These are phyloP conservation scores for Scomberomorus guttatus DNA, from an alignment of 2,797 vertebrate genomes.

Conservation along the genomic window DNA sequence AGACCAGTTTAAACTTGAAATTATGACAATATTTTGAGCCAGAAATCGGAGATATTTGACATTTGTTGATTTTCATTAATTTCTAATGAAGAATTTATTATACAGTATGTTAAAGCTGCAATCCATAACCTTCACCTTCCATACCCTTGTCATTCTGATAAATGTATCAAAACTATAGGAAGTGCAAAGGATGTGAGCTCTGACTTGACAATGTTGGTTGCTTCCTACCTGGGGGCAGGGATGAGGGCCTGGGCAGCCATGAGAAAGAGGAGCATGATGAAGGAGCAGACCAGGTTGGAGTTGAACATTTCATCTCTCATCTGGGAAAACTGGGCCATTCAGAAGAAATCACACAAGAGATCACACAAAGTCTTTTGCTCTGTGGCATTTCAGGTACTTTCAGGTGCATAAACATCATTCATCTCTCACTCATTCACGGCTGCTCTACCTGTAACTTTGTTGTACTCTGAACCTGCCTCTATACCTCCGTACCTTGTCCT, in stretches of 20 bases:
- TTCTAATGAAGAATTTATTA: not conserved
- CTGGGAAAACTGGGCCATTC: conserved; percentile 82
- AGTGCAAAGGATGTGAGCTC: not conserved
- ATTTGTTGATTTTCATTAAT: not conserved
- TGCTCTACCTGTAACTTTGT: not conserved
- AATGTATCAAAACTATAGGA: not conserved
- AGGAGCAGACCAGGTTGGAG: conserved; percentile 87
- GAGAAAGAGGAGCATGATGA: conserved; percentile 86
- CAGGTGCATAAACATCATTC: not conserved
- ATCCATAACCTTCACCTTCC: too few relatives aligned
- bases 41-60: not conserved
- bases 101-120: not conserved
- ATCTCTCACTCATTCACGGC: too few relatives aligned
- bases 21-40: not conserved
- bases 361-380: not conserved
- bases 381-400: not conserved
- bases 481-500: conserved; percentile 78
- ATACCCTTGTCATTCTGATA: not conserved
- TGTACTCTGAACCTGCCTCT: not conserved
- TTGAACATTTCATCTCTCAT: conserved; percentile 89
- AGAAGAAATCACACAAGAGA: conserved; percentile 6
- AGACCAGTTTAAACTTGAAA: not conserved
- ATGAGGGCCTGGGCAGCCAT: conserved; percentile 82
- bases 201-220: not conserved
- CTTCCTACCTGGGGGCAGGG: conserved; percentile 77